Evolutionary conservation across 2,797 vertebrate genomes (phyloP).

Genomic region (Falco novaeseelandiae): DNA sequence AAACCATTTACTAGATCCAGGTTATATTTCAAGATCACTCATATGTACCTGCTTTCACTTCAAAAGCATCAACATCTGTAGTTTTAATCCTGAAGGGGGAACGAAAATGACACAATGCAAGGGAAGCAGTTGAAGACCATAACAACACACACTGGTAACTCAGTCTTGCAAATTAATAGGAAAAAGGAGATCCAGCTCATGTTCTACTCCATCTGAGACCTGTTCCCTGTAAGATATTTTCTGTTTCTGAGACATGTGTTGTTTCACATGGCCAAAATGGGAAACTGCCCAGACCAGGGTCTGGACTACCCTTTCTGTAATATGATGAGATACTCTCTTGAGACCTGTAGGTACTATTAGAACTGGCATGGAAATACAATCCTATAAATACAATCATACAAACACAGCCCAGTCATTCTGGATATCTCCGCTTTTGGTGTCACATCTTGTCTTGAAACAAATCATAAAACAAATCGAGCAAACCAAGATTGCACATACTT

Average conservation of each 20-base stretch:
- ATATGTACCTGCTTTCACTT: neutral
- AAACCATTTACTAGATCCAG: neutral
- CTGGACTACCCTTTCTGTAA: neutral
- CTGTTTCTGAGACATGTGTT: neutral
- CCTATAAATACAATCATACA: neutral
- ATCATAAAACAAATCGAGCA: neutral
- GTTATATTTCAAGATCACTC: neutral
- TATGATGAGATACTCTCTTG: neutral
- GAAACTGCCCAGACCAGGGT: neutral
- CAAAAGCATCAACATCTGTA: neutral
- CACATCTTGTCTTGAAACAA: neutral
- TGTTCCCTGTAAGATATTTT: neutral
- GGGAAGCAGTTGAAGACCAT: neutral
- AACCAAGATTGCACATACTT: neutral
- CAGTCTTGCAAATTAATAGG: neutral
- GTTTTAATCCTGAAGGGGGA: neutral
- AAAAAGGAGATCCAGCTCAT: neutral
- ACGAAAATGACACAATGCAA: neutral
- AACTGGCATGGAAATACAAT: neutral
- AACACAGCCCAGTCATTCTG: neutral
- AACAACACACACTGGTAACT: neutral
- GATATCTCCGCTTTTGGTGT: neutral
- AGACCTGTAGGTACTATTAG: neutral
- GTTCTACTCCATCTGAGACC: neutral
- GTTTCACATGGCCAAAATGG: neutral